These are phyloP conservation scores for Agrochola circellaris DNA, from an alignment of 2,888 invertebrate genomes.

Conservation along the genomic window DNA sequence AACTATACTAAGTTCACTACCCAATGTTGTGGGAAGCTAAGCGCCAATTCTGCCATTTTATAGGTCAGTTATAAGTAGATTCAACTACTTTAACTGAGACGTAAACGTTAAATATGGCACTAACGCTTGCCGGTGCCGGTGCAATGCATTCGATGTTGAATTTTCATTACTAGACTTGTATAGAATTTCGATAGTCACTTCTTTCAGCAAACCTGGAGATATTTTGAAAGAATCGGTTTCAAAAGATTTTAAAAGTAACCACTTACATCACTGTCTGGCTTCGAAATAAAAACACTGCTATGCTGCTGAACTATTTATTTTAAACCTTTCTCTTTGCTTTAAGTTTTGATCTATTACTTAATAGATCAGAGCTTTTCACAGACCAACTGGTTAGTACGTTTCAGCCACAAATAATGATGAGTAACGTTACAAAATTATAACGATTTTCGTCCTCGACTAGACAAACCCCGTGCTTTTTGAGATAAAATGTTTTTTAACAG, in stretches of 20 bases:
- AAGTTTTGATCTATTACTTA: no score
- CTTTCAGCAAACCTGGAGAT: neutral
- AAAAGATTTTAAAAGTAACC: neutral
- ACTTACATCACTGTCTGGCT: neutral
- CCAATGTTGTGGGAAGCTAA: conserved; percentile 32
- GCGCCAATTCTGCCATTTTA: conserved; percentile 30
- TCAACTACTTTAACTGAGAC: conserved; percentile 28
- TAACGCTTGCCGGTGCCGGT: no score
- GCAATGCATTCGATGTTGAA: neutral
- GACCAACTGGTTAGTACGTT: neutral
- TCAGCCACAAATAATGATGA: neutral
- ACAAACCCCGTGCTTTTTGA: no score
- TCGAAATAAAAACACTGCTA: neutral
- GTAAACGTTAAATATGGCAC: conserved; percentile 29
- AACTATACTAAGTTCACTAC: conserved; percentile 24
- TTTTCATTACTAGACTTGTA: neutral
- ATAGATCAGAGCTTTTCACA: neutral
- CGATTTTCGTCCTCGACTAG: no score
- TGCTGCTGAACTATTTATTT: neutral
- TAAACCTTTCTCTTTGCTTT: neutral
- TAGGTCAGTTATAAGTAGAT: conserved; percentile 42
- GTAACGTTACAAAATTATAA: no score
- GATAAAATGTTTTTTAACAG: no score
- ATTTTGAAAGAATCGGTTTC: neutral
- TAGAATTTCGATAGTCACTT: neutral